phyloP scores from a whole-genome alignment of 2,797 vertebrate genomes.

The Gobionotothen gibberifrons region DNA sequence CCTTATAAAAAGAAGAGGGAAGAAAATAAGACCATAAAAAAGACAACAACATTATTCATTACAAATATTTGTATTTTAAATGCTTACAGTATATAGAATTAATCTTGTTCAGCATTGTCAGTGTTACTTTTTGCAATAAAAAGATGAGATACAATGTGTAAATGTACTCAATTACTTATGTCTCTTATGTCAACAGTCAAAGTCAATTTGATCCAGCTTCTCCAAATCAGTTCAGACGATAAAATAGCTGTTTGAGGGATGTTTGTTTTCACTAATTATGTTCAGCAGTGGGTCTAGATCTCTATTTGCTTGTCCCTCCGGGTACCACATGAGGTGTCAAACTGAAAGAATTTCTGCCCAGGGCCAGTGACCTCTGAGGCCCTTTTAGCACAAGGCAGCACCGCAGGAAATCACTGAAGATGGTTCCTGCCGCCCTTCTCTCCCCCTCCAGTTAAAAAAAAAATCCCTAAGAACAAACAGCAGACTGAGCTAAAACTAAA shows the following conservation, averaged over 20 bases:
- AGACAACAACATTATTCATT: neutral
- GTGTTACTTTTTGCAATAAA: neutral
- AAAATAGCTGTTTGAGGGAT: slow-evolving; percentile 51
- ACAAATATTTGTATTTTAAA: neutral
- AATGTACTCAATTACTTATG: slow-evolving; percentile 25
- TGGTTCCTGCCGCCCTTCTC: slow-evolving; percentile 64
- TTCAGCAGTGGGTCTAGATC: slow-evolving; percentile 63
- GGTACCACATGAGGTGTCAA: slow-evolving; percentile 73
- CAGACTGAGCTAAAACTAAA: slow-evolving; percentile 89
- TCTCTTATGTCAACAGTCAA: slow-evolving; percentile 28
- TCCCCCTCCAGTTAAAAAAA: slow-evolving; percentile 26
- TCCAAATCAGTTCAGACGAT: slow-evolving; percentile 45
- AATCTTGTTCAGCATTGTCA: neutral
- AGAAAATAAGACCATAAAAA: neutral
- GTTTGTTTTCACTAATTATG: slow-evolving; percentile 73
- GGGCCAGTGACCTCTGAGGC: slow-evolving; percentile 85
- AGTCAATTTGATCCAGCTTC: slow-evolving; percentile 20
- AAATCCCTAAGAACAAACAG: slow-evolving; percentile 81
- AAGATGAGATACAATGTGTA: slow-evolving; percentile 5
- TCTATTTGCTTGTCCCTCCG: slow-evolving; percentile 74
- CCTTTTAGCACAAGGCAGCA: slow-evolving; percentile 83
- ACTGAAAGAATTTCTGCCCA: slow-evolving; percentile 84
- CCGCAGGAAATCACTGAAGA: slow-evolving; percentile 88
- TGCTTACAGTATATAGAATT: neutral
- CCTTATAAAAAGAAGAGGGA: neutral